Evolutionary conservation across 2,888 invertebrate genomes (phyloP), one percentile per base, ranked within the genome.

Genomic region (Odontomyia ornata): DNA sequence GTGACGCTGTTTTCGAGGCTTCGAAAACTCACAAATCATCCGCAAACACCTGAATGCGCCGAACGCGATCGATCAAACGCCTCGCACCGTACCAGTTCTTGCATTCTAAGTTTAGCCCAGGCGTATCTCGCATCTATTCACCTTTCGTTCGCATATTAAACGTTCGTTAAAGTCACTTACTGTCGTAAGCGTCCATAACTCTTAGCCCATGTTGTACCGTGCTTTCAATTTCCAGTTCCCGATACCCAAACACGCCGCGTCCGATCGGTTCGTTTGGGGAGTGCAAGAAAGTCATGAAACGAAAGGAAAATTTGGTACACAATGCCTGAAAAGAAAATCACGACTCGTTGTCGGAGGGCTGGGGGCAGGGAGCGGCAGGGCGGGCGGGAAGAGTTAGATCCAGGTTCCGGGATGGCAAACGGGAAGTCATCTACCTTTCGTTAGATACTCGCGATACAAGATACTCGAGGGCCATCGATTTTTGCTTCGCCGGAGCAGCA

Each of bases 251-350:
- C 36, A 36, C 30, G 15, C 64, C 15, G 25, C 25, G 47, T 25
- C 47, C 23, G 23, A 9, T 2, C 36, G 18, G 13, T 46, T 43
- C 46, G 69, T 25, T 47, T 43, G 69, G 36, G 46, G 9, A 15
- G 25, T 18, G 25, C 21, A 28, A 36, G 18, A 73, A 72, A 72
- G 43, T 73, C 73, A 73, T 75, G 64, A 43, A 75, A 75, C 75
- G 75, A 75, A 75, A 75, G 75, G 75, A 75, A 75, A 75, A 75
- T 75, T 75, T 57, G 64, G 75, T 64, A 13, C 46, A 75, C 62
- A 75, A 75, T 64, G 75, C 64, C 60, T 57, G 64, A 64, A 75
- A 75, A 75, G 36, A 64, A 75, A 75, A 75, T 75, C 75, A 75
- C 75, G 75, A 75, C 64, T 7, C 15, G n/a, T 64, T 60, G 57